These are phyloP conservation scores for Omphaloscelis lunosa DNA, from an alignment of 2,888 invertebrate genomes.

Conservation along the genomic window DNA sequence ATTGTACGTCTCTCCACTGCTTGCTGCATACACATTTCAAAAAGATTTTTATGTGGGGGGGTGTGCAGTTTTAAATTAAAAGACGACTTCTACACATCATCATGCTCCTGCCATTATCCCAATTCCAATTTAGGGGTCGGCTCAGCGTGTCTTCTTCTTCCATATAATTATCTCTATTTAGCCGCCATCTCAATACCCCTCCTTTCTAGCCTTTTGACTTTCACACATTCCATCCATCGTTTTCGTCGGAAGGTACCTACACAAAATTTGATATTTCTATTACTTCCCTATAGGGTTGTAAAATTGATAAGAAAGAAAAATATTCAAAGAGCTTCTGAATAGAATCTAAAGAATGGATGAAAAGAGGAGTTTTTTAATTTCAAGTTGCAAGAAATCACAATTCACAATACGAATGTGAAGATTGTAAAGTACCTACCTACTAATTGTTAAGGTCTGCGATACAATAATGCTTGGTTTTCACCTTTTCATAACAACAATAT, in stretches of 20 bases:
- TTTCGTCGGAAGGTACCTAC: not conserved
- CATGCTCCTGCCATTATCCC: too few species aligned
- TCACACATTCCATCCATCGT: not conserved
- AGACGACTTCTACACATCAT: not conserved
- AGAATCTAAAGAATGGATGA: not conserved
- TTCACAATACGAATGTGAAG: not conserved
- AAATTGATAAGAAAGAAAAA: not conserved
- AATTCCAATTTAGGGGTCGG: not conserved
- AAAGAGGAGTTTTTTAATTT: conserved; percentile 9
- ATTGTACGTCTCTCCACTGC: too few species aligned
- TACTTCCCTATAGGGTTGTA: not conserved
- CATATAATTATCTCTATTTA: not conserved
- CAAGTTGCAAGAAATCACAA: not conserved
- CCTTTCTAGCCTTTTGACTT: not conserved
- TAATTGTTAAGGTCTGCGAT: not conserved
- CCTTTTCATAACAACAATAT: not conserved
- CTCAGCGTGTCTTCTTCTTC: not conserved
- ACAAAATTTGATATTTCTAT: not conserved
- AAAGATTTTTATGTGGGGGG: not conserved
- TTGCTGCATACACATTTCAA: not conserved
- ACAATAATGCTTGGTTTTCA: conserved; percentile 2
- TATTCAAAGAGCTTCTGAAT: not conserved
- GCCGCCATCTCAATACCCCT: not conserved
- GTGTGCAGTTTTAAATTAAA: not conserved
- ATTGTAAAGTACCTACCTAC: not conserved